Percentiles rank a stretch among this genome's conserved stretches.
phyloP scores from a whole-genome alignment of 2,113 vertebrate genomes.

The Syrmaticus mikado region DNA sequence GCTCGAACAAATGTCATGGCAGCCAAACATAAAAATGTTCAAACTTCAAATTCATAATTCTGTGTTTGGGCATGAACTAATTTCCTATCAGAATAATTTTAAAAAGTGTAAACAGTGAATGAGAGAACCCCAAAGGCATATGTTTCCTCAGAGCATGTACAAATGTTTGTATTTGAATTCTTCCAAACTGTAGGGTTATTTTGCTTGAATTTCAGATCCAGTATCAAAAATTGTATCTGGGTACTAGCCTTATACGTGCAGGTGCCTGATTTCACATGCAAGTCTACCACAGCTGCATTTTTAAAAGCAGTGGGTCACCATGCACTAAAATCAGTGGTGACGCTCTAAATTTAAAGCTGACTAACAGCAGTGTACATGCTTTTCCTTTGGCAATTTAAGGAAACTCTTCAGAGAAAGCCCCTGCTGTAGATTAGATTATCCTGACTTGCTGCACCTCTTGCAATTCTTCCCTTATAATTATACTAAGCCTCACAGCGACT shows the following conservation, averaged over 20 bases:
- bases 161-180: neutral
- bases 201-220: neutral
- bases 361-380: neutral
- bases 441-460: neutral
- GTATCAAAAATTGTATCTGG: neutral
- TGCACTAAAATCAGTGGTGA: neutral
- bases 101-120: no score
- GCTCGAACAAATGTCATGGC: conserved; percentile 47
- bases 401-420: neutral
- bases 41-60: conserved; percentile 35
- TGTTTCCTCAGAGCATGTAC: neutral
- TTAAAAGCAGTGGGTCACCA: neutral
- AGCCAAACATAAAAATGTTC: conserved; percentile 16
- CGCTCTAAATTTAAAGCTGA: neutral
- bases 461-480: neutral
- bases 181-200: neutral
- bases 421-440: neutral
- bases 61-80: neutral
- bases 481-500: neutral
- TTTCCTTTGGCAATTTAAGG: neutral
- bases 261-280: neutral
- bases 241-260: neutral
- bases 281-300: accelerated
- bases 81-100: neutral
- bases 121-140: neutral